Conservation (phyloP, 2,888 invertebrate genomes). For the Troilus luridus region DNA sequence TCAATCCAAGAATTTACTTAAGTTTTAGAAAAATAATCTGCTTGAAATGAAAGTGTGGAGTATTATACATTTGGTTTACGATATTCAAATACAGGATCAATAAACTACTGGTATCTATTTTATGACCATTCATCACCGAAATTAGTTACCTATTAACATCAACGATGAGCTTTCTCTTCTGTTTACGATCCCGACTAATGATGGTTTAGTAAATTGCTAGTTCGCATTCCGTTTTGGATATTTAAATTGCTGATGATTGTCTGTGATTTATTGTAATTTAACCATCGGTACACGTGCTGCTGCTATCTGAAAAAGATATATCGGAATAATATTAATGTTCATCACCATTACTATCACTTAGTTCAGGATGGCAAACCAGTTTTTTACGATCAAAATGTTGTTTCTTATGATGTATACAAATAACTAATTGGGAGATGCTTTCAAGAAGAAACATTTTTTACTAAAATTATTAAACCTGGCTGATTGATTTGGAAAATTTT, state of each 20-base stretch:
- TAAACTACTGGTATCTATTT: background rate
- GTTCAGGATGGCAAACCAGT: background rate
- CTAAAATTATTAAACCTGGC: too few species aligned
- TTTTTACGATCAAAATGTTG: background rate
- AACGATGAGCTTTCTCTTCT: constrained; percentile 7
- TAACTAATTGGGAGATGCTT: too few species aligned
- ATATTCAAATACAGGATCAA: background rate
- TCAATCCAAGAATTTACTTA: background rate
- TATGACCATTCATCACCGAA: background rate
- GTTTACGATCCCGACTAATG: constrained; percentile 1
- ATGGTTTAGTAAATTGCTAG: constrained; percentile 38
- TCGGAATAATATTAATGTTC: background rate
- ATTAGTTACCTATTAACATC: background rate
- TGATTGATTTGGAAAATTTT: too few species aligned
- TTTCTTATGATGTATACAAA: background rate
- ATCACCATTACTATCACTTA: background rate
- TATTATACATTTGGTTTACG: too few species aligned
- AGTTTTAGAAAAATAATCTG: background rate
- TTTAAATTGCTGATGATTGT: background rate
- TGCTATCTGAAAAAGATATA: background rate
- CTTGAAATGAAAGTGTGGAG: too few species aligned
- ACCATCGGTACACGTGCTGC: background rate
- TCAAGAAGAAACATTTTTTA: too few species aligned
- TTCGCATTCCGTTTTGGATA: constrained; percentile 4
- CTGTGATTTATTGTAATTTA: background rate